Evolutionary conservation across 2,888 invertebrate species (phyloP).

Genomic region (Listrodromus nycthemerus): DNA sequence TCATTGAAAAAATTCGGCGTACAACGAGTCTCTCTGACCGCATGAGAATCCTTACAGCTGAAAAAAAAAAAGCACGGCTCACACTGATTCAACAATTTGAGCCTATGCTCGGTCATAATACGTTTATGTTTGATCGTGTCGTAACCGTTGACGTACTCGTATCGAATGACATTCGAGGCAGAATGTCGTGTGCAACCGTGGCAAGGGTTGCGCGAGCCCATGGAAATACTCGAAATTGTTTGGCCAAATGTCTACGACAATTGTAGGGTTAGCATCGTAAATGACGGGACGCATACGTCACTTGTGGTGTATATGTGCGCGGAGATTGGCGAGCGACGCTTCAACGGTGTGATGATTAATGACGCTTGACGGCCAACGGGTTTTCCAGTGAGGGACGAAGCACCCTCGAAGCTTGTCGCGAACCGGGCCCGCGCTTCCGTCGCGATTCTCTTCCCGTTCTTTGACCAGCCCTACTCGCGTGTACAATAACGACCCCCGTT

Average conservation of each 20-base stretch:
- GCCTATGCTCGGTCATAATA: no score
- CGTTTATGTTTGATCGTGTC: no score
- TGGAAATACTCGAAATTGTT: conserved; percentile 8
- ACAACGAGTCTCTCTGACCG: no score
- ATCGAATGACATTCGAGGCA: conserved; percentile 1
- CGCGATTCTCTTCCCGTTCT: conserved; percentile 3
- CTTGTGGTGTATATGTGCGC: background rate
- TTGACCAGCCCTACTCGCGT: background rate
- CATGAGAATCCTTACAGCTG: no score
- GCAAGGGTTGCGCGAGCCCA: no score
- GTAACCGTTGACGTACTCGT: no score
- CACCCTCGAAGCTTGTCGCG: background rate
- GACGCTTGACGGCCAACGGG: conserved; percentile 55
- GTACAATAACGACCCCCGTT: background rate
- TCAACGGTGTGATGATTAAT: conserved; percentile 60
- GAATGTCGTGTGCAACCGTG: no score
- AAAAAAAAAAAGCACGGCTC: no score
- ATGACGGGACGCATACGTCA: conserved; percentile 5
- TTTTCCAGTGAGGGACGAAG: conserved; percentile 36
- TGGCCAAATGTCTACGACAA: background rate
- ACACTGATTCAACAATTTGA: no score
- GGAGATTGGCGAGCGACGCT: conserved; percentile 28
- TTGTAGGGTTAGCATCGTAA: background rate
- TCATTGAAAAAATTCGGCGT: no score
- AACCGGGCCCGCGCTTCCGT: background rate